Evolutionary conservation across 1,140 invertebrate genomes (phyloP).

Genomic region (Drosophila fuyamai): DNA sequence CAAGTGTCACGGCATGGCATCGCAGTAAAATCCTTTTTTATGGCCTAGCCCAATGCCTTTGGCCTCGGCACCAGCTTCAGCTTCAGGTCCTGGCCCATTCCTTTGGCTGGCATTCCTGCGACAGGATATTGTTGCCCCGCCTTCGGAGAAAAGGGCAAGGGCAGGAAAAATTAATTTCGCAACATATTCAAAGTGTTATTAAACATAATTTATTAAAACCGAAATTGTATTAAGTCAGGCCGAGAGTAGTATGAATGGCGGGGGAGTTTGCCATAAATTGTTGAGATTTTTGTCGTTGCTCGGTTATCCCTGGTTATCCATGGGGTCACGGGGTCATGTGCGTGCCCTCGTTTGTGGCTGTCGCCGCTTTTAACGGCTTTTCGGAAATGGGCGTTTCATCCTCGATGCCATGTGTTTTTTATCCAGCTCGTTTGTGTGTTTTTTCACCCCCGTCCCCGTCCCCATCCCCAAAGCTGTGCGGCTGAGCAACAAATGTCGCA

Average conservation of each 20-base stretch:
- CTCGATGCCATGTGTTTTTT: slow-evolving; percentile 35
- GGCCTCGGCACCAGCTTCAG: slow-evolving; percentile 30
- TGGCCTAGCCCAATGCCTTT: slow-evolving; percentile 60
- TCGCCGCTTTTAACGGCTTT: slow-evolving; percentile 59
- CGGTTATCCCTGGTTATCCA: slow-evolving; percentile 29
- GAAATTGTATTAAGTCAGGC: slow-evolving; percentile 77
- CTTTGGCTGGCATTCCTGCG: slow-evolving; percentile 14
- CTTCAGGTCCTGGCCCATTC: slow-evolving; percentile 5
- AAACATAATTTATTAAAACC: slow-evolving; percentile 84
- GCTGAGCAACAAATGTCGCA: slow-evolving; percentile 77
- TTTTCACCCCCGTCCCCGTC: neutral
- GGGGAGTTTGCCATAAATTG: slow-evolving; percentile 64
- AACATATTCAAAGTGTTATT: slow-evolving; percentile 84
- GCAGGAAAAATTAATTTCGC: slow-evolving; percentile 79
- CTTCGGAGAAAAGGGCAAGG: slow-evolving; percentile 38
- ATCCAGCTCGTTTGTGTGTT: slow-evolving; percentile 27
- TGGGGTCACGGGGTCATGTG: slow-evolving; percentile 63
- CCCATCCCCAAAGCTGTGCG: slow-evolving; percentile 2
- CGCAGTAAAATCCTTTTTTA: slow-evolving; percentile 83
- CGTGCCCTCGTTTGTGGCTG: slow-evolving; percentile 54
- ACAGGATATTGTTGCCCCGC: slow-evolving; percentile 13
- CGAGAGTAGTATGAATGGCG: slow-evolving; percentile 2
- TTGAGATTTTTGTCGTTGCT: slow-evolving; percentile 63
- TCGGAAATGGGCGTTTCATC: slow-evolving; percentile 52
- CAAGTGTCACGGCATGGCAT: slow-evolving; percentile 71